Evolutionary conservation across 2,888 invertebrate genomes (phyloP).

Genomic region (Atethmia centrago): DNA sequence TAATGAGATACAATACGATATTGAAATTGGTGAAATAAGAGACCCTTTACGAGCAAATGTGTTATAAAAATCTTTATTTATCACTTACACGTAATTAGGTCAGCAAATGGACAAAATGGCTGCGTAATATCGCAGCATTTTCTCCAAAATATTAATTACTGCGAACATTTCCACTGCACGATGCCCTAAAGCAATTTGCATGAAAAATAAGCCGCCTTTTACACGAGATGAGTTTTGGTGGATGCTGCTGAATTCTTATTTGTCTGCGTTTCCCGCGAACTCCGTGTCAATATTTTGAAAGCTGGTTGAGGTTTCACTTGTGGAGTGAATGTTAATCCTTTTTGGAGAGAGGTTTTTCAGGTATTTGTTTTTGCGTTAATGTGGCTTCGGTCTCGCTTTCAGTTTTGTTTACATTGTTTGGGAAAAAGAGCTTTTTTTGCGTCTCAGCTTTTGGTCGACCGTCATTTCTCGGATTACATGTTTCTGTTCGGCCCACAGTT

Average conservation of each 20-base stretch:
- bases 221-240: slow-evolving; percentile 53
- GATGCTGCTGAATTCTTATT: slow-evolving; percentile 53
- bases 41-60: too few species aligned
- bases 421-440: slow-evolving; percentile 27
- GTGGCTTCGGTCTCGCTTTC: slow-evolving; percentile 35
- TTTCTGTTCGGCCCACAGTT: slow-evolving; percentile 5
- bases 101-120: not conserved
- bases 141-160: slow-evolving; percentile 44
- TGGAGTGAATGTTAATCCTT: slow-evolving; percentile 59
- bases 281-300: slow-evolving; percentile 64
- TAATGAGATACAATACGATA: too few species aligned
- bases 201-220: slow-evolving; percentile 56
- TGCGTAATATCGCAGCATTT: slow-evolving; percentile 17
- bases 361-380: slow-evolving; percentile 51
- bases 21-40: too few species aligned
- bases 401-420: slow-evolving; percentile 45
- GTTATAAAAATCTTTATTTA: not conserved
- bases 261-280: slow-evolving; percentile 43
- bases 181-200: slow-evolving; percentile 61
- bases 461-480: slow-evolving; percentile 1
- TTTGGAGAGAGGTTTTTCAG: slow-evolving; percentile 49
- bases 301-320: slow-evolving; percentile 56
- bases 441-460: slow-evolving; percentile 4
- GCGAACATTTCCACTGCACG: slow-evolving; percentile 32
- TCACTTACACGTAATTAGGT: not conserved